Percentiles rank a stretch among this genome's conserved stretches.
Evolutionary conservation across 2,113 vertebrate genomes (phyloP).

Genomic region (Halcyon senegalensis): DNA sequence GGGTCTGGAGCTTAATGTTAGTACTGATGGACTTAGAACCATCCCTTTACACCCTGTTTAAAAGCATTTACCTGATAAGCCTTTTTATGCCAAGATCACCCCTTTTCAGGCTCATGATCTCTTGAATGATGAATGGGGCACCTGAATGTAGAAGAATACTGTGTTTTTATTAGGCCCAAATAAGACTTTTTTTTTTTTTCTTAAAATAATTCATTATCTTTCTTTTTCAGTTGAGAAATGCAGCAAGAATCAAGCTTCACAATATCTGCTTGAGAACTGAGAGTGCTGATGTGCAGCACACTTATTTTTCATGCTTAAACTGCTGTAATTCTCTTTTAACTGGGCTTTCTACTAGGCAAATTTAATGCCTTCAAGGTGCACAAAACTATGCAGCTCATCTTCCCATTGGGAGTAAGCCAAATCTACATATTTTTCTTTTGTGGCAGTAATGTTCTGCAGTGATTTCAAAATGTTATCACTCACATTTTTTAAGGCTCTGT

Average conservation of each 20-base stretch:
- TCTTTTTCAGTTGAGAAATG: slow-evolving; percentile 11
- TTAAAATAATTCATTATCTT: background rate
- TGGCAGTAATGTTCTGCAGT: slow-evolving; percentile 53
- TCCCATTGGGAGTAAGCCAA: slow-evolving; percentile 65
- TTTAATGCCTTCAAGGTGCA: slow-evolving; percentile 70
- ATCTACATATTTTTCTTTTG: slow-evolving; percentile 76
- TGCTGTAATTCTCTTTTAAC: slow-evolving; percentile 78
- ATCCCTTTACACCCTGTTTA: background rate
- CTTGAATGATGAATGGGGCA: background rate
- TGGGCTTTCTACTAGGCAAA: slow-evolving; percentile 76
- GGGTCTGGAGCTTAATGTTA: background rate
- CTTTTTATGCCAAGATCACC: background rate
- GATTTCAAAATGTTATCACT: slow-evolving; percentile 73
- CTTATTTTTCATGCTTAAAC: slow-evolving; percentile 64
- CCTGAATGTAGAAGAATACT: background rate
- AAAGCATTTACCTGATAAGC: background rate
- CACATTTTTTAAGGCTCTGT: slow-evolving; percentile 50
- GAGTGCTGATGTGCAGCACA: slow-evolving; percentile 43
- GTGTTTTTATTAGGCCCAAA: background rate
- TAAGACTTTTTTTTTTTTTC: background rate
- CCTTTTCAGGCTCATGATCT: background rate
- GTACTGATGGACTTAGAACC: background rate
- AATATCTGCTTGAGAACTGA: slow-evolving; percentile 37
- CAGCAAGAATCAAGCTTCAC: slow-evolving; percentile 42
- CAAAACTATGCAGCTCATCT: slow-evolving; percentile 68